Conservation (phyloP, 2,797 vertebrate genomes). For the Rhincodon typus region DNA sequence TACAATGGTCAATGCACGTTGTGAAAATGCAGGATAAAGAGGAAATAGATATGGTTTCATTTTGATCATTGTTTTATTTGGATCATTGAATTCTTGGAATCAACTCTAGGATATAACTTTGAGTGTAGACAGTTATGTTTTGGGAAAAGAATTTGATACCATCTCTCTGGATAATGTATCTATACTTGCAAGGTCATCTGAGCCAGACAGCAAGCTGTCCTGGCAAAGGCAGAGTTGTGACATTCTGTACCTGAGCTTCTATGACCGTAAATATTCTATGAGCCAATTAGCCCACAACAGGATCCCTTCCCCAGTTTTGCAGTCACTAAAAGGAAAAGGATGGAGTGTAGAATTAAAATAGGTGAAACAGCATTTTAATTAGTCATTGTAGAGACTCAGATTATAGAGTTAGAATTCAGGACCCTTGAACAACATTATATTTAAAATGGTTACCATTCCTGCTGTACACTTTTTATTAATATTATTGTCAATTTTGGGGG, state of each 20-base stretch:
- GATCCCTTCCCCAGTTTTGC: not conserved
- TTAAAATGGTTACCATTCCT: no score
- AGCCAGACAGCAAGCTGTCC: not conserved
- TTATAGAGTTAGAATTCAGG: not conserved
- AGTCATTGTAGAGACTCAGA: not conserved
- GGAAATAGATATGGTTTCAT: not conserved
- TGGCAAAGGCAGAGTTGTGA: not conserved
- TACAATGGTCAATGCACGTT: not conserved
- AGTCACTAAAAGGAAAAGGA: not conserved
- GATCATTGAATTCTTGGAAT: not conserved
- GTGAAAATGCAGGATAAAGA: not conserved
- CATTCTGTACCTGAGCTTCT: not conserved
- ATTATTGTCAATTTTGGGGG: not conserved
- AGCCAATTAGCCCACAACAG: not conserved
- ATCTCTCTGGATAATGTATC: not conserved
- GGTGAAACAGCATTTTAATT: not conserved
- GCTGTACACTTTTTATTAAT: no score
- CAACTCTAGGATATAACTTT: not conserved
- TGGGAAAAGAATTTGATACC: no score
- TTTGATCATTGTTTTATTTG: not conserved
- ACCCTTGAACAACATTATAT: no score
- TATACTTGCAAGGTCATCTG: not conserved
- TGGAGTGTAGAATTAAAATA: not conserved
- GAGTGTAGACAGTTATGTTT: not conserved
- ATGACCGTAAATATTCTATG: not conserved